Conservation (phyloP, 2,113 vertebrate genomes). For the Lota lota region DNA sequence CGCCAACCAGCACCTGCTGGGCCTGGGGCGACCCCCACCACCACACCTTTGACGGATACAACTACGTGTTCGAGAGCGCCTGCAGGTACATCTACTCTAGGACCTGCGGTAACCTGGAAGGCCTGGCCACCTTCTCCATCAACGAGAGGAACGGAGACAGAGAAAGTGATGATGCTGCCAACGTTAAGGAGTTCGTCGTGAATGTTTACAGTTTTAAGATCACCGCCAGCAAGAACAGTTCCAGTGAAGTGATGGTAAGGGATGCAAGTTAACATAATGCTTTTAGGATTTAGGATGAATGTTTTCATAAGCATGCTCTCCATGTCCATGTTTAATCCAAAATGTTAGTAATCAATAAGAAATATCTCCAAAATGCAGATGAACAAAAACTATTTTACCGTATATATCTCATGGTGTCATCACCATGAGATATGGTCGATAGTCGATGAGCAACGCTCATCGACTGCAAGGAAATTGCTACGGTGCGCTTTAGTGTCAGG, state of each 20-base stretch:
- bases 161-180: constrained; percentile 71
- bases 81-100: constrained; percentile 74
- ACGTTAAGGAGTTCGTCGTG: constrained; percentile 64
- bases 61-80: constrained; percentile 79
- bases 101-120: constrained; percentile 49
- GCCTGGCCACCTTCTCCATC: constrained; percentile 75
- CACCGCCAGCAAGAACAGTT: constrained; percentile 67
- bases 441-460: no score
- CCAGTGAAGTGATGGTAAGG: constrained; percentile 75
- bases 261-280: no score
- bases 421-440: no score
- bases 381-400: no score
- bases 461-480: no score
- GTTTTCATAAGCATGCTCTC: no score
- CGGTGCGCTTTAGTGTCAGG: no score
- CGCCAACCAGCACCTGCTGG: constrained; percentile 71
- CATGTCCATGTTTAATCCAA: no score
- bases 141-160: constrained; percentile 78
- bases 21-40: constrained; percentile 80
- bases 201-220: constrained; percentile 61
- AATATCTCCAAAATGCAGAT: no score
- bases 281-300: no score
- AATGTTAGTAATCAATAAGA: no score
- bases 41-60: constrained; percentile 73
- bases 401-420: no score